Conservation (phyloP, 2,113 vertebrate genomes). For the Takifugu bimaculatus region DNA sequence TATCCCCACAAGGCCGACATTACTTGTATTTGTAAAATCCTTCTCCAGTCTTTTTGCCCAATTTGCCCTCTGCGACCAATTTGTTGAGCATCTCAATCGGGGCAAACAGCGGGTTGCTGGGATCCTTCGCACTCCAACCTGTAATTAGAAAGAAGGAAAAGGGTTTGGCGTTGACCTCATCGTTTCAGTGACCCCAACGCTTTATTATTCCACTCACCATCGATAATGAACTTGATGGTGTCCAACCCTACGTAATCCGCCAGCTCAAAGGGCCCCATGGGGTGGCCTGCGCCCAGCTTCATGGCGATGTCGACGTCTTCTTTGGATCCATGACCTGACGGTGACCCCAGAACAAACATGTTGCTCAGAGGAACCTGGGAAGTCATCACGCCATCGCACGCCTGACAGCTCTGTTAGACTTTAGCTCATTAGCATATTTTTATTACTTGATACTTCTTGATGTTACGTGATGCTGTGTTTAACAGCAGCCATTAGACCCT, state of each 20-base stretch:
- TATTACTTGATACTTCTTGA: too few relatives aligned
- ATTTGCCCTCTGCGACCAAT: constrained; percentile 88
- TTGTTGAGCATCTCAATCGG: constrained; percentile 80
- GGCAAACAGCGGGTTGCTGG: constrained; percentile 81
- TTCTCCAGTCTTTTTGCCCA: constrained; percentile 91
- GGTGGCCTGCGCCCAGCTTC: constrained; percentile 93
- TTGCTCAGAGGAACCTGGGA: not conserved
- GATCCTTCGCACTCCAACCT: constrained; percentile 86
- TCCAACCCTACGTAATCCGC: constrained; percentile 94
- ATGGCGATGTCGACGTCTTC: constrained; percentile 95
- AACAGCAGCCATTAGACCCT: too few relatives aligned
- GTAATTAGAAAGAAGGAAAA: not conserved
- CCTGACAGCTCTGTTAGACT: too few relatives aligned
- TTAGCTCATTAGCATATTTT: too few relatives aligned
- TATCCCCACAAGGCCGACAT: constrained; percentile 14
- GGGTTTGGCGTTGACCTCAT: not conserved
- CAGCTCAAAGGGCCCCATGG: constrained; percentile 97
- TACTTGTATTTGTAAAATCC: constrained; percentile 94
- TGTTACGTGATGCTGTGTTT: too few relatives aligned
- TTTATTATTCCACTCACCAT: constrained; percentile 75
- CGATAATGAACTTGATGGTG: constrained; percentile 90
- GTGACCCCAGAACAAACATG: constrained; percentile 16
- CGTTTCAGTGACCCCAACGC: not conserved
- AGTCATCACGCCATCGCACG: too few relatives aligned
- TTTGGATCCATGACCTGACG: constrained; percentile 89